Evolutionary conservation across 2,888 invertebrate genomes (phyloP), one percentile per base, ranked within the genome.

Genomic region (Agonopterix alstromeriana): DNA sequence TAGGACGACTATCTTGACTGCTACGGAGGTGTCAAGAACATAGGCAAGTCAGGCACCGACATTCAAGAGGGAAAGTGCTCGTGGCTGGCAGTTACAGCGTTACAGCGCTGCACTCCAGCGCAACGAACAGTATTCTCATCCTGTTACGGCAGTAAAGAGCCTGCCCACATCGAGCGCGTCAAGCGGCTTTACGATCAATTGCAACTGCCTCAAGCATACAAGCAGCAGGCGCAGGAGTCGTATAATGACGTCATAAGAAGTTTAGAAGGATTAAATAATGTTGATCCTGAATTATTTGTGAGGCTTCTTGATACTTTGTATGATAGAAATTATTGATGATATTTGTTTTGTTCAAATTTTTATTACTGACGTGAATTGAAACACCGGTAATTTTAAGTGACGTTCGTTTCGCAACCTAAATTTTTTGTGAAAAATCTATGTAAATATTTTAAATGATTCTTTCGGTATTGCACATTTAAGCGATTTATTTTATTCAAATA

Each of bases 1-100:
- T 77, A 93, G 90, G 95, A 96, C 71, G 96, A 97, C 73, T 96
- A 91, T 74, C 80, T 96, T 41, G 97, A 97, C 72, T 95, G 95
- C 66, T 98, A 93, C 73, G 27, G 27, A 7, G 97, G 96, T 9
- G 42, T 14, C 17, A 45, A 43, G 1, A 35, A 70, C 2, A 71
- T 66, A 2, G 73, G 73, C 0, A 75, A 76, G 55, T 58, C 53
- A 0, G 73, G 77, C 2, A 75, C 71, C 2, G 77, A 79, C 50
- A 81, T 82, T 3, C 75, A 76, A 51, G 96, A 97, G 67, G 97
- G 97, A 40, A 98, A 98, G 79, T 98, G 98, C 73, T 92, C 96
- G 0, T 98, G 98, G 98, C 82, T 97, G 42, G 92, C 95, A 0
- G 94, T 97, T 36, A 91, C 93, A 45, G 95, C 96, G 41, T 84